Evolutionary conservation across 2,113 vertebrate genomes (phyloP).

Genomic region (Brachirus orientalis): DNA sequence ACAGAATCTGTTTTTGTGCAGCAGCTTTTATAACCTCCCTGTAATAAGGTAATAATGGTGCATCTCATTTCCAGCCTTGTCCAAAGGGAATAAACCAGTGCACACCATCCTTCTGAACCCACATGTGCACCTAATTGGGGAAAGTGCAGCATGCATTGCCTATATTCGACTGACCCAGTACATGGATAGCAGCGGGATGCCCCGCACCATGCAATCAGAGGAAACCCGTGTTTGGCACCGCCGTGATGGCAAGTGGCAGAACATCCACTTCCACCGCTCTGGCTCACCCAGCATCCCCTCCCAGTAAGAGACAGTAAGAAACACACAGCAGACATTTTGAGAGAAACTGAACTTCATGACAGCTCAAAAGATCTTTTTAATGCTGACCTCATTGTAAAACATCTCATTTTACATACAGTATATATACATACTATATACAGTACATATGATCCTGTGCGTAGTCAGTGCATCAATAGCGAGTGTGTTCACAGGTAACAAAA

Average conservation of each 20-base stretch:
- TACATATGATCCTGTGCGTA: too few species aligned
- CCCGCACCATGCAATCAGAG: conserved; percentile 97
- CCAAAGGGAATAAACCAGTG: conserved; percentile 95
- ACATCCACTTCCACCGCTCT: conserved; percentile 97
- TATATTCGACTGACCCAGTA: conserved; percentile 97
- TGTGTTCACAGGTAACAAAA: too few species aligned
- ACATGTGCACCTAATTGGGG: conserved; percentile 95
- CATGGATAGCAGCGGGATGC: conserved; percentile 91
- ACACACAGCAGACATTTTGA: not conserved
- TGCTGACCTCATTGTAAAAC: not conserved
- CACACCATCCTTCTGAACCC: conserved; percentile 98
- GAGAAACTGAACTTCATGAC: not conserved
- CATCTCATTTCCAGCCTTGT: conserved; percentile 84
- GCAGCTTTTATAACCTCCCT: not conserved
- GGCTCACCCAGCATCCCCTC: conserved; percentile 93
- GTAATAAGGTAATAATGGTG: not conserved
- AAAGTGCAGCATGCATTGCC: conserved; percentile 95
- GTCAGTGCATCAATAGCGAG: too few species aligned
- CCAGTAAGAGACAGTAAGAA: conserved; percentile 84
- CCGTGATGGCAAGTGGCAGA: conserved; percentile 98
- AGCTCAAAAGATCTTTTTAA: not conserved
- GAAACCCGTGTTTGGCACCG: conserved; percentile 98
- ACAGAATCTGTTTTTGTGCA: not conserved
- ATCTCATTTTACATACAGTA: too few species aligned
- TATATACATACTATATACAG: too few species aligned